Base-by-base conservation (phyloP, 2,888 invertebrate species). In the Torymus aiolomorphi region DNA sequence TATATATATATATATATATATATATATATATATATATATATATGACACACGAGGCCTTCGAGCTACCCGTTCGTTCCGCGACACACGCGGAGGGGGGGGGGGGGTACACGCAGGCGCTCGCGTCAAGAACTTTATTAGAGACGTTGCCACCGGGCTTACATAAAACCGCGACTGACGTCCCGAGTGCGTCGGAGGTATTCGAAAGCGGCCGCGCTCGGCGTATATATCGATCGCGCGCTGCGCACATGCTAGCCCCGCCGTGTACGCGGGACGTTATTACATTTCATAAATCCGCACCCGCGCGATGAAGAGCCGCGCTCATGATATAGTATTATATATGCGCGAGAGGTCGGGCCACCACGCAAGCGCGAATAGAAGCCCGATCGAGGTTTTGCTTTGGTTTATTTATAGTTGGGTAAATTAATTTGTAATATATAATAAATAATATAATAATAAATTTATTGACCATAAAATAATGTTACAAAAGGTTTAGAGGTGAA, bases 71-170 rank as follows among this genome's bases (percentile, higher is more conserved):
- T 52, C 14, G 1, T 11, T 31, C 4, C 12, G 3, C 20, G 54
- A 10, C 42, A 10, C 42, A 42, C 8, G 8, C 8, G 8, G 8
- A 20, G 1, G 20, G 20, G 20, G 20, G 42, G 42, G 8, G 66
- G 65, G 67, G 31, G 78, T 75, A 66, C 42, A 69, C 72, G 72
- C 49, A 59, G 51, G 59, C 24, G 52, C 74, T 81, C 65, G 54
- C 73, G 79, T 73, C 71, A 80, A 62, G 75, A 76, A 75, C 71
- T 54, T 80, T 80, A 81, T 82, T 80, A 62, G 56, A 76, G 71
- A 76, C 77, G 75, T 78, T 78, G 76, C 54, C 72, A 71, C 78
- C 63, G 70, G 14, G 74, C 69, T 78, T 80, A 71, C 59, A 24
- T 18, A 54, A 52, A 63, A 76, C 70, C 31, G 18, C 66, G 57